phyloP scores from a whole-genome alignment of 2,888 invertebrate genomes.

The Serrognathus titanus region DNA sequence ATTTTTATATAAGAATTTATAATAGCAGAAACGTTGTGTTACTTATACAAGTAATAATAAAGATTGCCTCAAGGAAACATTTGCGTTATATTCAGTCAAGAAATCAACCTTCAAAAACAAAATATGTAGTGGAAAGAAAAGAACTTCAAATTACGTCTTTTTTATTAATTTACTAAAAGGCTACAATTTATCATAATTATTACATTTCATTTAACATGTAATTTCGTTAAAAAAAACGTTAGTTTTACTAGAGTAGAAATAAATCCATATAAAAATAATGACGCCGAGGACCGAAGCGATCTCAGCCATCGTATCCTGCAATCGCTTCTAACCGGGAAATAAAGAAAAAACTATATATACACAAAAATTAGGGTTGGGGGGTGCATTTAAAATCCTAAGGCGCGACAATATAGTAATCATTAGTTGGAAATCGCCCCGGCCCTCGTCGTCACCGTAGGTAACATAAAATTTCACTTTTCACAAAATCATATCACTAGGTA shows the following conservation, averaged over 20 bases:
- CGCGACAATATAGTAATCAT: background rate
- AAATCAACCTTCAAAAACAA: no score
- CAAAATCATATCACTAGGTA: conserved; percentile 13
- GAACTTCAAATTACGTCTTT: background rate
- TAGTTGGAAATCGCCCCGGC: conserved; percentile 6
- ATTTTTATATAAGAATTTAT: no score
- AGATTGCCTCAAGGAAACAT: no score
- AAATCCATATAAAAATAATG: conserved; percentile 10
- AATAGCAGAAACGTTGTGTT: no score
- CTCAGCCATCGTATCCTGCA: background rate
- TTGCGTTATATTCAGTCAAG: no score
- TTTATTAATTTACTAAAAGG: conserved; percentile 19
- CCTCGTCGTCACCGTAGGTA: conserved; percentile 8
- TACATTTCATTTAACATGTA: background rate
- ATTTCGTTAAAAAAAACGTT: conserved; percentile 11
- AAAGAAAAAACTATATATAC: background rate
- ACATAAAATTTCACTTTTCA: conserved; percentile 12
- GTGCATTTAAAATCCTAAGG: background rate
- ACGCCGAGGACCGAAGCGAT: conserved; percentile 12
- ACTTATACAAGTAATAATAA: no score
- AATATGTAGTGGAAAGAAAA: no score
- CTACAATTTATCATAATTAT: conserved; percentile 8
- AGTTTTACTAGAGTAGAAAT: conserved; percentile 5
- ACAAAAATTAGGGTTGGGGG: background rate
- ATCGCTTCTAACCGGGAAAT: background rate